Evolutionary conservation across 2,888 invertebrate species (phyloP).

Genomic region (Leptopilina syphax): DNA sequence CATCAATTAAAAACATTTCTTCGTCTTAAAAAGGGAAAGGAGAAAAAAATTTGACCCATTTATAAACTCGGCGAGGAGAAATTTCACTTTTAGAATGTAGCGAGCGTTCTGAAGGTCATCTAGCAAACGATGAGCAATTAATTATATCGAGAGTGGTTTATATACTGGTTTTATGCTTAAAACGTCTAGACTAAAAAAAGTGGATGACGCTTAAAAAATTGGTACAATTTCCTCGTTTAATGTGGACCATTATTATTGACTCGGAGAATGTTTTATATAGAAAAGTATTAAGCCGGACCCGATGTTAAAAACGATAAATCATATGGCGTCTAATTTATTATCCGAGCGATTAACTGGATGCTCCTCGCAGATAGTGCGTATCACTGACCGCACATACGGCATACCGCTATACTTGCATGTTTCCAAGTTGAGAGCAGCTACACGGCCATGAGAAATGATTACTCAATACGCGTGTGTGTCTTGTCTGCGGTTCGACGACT

Average conservation of each 20-base stretch:
- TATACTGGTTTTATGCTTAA: slow-evolving; percentile 17
- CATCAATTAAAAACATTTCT: slow-evolving; percentile 15
- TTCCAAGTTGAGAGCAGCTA: slow-evolving; percentile 27
- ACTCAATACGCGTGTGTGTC: slow-evolving; percentile 37
- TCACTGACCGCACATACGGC: slow-evolving; percentile 23
- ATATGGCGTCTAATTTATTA: background rate
- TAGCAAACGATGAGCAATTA: slow-evolving; percentile 26
- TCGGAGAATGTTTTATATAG: too few relatives aligned
- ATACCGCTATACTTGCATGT: slow-evolving; percentile 22
- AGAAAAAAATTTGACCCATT: slow-evolving; percentile 11
- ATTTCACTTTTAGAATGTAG: slow-evolving; percentile 32
- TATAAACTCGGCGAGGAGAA: slow-evolving; percentile 16
- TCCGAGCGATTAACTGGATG: slow-evolving; percentile 15
- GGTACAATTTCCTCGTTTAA: slow-evolving; percentile 1
- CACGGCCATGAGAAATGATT: slow-evolving; percentile 37
- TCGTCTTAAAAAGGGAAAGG: background rate
- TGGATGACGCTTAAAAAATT: background rate
- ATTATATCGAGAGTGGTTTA: slow-evolving; percentile 21
- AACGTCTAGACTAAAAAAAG: background rate
- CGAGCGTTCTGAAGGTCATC: slow-evolving; percentile 17
- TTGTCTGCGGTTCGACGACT: slow-evolving; percentile 39
- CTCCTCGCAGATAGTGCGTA: slow-evolving; percentile 24
- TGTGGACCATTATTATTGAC: background rate
- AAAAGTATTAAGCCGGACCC: too few relatives aligned
- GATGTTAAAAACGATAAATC: background rate